phyloP scores from a whole-genome alignment of 2,797 vertebrate species.

The Cossypha dichroa region DNA sequence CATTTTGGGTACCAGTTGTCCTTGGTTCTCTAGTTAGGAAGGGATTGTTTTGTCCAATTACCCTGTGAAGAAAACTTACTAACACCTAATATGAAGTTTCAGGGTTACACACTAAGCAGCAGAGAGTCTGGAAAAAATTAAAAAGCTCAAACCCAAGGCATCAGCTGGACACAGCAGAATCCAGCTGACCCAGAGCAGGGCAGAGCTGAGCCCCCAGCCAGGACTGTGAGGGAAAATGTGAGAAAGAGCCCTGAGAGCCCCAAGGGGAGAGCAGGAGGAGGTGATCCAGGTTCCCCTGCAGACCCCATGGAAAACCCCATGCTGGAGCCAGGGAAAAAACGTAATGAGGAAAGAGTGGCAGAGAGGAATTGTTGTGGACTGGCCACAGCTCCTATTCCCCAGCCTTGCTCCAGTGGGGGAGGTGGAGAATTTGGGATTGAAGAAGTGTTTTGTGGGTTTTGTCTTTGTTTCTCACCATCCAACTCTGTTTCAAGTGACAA shows the following conservation, averaged over 20 bases:
- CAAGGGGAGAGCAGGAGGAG: not conserved
- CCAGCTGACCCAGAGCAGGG: not conserved
- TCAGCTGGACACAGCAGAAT: no score
- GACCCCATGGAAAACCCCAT: accelerated
- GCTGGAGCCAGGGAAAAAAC: not conserved
- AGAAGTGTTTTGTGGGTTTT: not conserved
- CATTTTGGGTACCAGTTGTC: no score
- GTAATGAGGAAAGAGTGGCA: accelerated
- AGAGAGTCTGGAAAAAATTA: no score
- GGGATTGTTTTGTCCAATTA: no score
- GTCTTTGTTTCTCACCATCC: not conserved
- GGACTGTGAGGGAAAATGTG: not conserved
- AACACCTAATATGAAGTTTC: no score
- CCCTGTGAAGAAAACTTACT: no score
- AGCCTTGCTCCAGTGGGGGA: accelerated
- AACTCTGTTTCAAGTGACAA: not conserved
- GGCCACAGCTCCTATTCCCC: accelerated
- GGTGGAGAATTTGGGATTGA: not conserved
- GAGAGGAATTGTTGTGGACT: not conserved
- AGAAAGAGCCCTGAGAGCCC: not conserved
- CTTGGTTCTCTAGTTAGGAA: no score
- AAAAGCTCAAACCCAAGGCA: no score
- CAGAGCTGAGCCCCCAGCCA: not conserved
- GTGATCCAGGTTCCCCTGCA: accelerated
- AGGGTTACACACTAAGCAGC: no score